These are phyloP conservation scores for Lichenostomus cassidix DNA, from an alignment of 2,113 vertebrate genomes.

Conservation along the genomic window DNA sequence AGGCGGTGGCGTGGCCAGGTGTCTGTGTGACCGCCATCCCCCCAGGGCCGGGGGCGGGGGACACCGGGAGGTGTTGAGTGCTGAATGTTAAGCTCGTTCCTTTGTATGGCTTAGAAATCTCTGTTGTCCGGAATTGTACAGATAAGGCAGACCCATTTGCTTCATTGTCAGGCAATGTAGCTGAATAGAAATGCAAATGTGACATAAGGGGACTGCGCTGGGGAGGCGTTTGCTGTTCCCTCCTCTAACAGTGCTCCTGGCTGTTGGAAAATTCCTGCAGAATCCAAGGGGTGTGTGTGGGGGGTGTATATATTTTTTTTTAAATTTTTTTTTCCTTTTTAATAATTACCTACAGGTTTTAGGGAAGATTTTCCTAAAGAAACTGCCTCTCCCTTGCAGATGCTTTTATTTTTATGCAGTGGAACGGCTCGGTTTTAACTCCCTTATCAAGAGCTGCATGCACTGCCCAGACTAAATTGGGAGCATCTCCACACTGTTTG, in stretches of 20 bases:
- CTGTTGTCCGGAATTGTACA: slow-evolving; percentile 74
- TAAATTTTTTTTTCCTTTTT: background rate
- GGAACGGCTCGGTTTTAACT: slow-evolving; percentile 69
- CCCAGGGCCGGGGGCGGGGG: background rate
- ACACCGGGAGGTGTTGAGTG: slow-evolving; percentile 34
- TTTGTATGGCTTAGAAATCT: slow-evolving; percentile 73
- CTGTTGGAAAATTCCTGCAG: slow-evolving; percentile 63
- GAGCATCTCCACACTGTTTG: slow-evolving; percentile 74
- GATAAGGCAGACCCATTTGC: slow-evolving; percentile 73
- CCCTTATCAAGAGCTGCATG: slow-evolving; percentile 72
- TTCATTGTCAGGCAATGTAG: slow-evolving; percentile 71
- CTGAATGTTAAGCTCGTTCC: slow-evolving; percentile 68
- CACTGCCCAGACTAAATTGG: slow-evolving; percentile 68
- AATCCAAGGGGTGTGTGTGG: background rate
- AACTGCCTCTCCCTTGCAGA: slow-evolving; percentile 39
- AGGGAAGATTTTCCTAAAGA: slow-evolving; percentile 60
- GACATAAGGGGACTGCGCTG: slow-evolving; percentile 56
- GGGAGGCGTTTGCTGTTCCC: slow-evolving; percentile 37
- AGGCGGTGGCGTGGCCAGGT: slow-evolving; percentile 43
- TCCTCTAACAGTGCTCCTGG: slow-evolving; percentile 8
- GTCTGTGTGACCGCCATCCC: slow-evolving; percentile 26
- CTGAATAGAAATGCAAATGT: slow-evolving; percentile 81
- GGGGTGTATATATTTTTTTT: no score
- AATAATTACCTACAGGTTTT: slow-evolving; percentile 71
- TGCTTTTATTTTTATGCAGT: slow-evolving; percentile 67